These are phyloP conservation scores for Forbesichthys agassizii DNA, from an alignment of 2,113 vertebrate species.

Conservation along the genomic window DNA sequence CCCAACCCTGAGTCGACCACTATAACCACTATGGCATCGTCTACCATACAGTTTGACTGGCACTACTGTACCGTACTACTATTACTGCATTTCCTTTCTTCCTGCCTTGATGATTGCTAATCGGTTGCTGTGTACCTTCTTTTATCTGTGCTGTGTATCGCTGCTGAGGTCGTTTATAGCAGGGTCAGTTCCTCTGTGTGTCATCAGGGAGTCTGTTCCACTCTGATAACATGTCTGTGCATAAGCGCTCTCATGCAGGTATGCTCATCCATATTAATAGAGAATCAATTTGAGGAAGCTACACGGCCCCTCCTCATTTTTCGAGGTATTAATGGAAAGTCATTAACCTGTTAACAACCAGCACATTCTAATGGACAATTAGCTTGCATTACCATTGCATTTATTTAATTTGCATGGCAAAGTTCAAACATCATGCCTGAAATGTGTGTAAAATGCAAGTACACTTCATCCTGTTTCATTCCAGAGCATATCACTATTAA, in stretches of 20 bases:
- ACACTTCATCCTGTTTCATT: background rate
- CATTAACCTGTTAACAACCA: conserved; percentile 69
- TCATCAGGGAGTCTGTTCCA: conserved; percentile 55
- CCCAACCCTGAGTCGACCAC: too few relatives aligned
- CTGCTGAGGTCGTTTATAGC: conserved; percentile 38
- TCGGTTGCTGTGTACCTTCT: conserved; percentile 3
- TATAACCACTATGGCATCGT: too few relatives aligned
- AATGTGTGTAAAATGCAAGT: conserved; percentile 19
- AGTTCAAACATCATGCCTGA: conserved; percentile 33
- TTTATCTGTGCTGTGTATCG: conserved; percentile 17
- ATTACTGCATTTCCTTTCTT: background rate
- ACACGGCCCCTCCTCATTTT: conserved; percentile 42
- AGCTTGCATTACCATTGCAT: conserved; percentile 47
- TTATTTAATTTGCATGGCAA: conserved; percentile 37
- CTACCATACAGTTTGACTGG: too few relatives aligned
- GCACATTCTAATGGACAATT: conserved; percentile 50
- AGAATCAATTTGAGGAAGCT: conserved; percentile 58
- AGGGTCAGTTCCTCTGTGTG: conserved; percentile 44
- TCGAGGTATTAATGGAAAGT: conserved; percentile 60
- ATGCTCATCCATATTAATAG: conserved; percentile 70
- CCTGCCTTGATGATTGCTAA: background rate
- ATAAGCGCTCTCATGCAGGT: conserved; percentile 44
- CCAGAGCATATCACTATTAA: background rate
- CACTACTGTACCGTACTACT: too few relatives aligned
- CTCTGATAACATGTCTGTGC: conserved; percentile 58